These are phyloP conservation scores for Aurelia aurita DNA, from an alignment of 30 jellyfish, hydroid and myxozoan genomes.

Conservation along the genomic window DNA sequence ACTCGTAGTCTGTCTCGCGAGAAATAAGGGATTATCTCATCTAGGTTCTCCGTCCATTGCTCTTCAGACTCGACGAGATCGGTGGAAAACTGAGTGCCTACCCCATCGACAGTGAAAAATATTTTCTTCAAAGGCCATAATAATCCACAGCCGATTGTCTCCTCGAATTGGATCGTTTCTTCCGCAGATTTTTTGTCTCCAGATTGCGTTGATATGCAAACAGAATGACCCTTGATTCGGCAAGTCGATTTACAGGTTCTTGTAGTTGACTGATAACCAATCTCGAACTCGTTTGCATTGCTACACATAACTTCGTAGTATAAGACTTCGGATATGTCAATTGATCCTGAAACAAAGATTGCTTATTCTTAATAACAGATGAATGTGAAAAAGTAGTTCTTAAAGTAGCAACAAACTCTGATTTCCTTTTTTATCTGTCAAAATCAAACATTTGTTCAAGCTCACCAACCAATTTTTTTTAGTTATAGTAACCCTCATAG, in stretches of 20 bases:
- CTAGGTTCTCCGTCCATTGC: slow-evolving; percentile 40
- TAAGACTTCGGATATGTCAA: slow-evolving; percentile 34
- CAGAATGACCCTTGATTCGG: slow-evolving; percentile 14
- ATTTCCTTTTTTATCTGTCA: too few relatives aligned
- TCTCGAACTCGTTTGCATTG: slow-evolving; percentile 2
- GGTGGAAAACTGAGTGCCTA: slow-evolving; percentile 22
- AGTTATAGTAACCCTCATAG: too few relatives aligned
- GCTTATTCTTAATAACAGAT: too few relatives aligned
- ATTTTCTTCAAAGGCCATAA: slow-evolving; percentile 52
- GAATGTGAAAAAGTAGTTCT: too few relatives aligned
- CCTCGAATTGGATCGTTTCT: slow-evolving; percentile 23
- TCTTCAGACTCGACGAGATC: slow-evolving; percentile 31
- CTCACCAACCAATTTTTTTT: too few relatives aligned
- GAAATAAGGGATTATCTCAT: slow-evolving; percentile 68
- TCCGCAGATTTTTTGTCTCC: background rate
- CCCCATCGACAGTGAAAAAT: slow-evolving; percentile 74
- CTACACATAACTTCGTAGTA: slow-evolving; percentile 29
- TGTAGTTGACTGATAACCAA: slow-evolving; percentile 66
- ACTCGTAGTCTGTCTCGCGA: slow-evolving; percentile 38
- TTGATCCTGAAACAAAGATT: slow-evolving; percentile 9
- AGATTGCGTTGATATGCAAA: slow-evolving; percentile 1
- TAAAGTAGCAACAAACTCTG: too few relatives aligned
- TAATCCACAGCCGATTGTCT: slow-evolving; percentile 84
- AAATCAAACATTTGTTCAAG: too few relatives aligned
- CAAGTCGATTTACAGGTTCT: background rate